Base-by-base conservation (phyloP, 1,140 invertebrate genomes). In the Chrysomallon squamiferum region DNA sequence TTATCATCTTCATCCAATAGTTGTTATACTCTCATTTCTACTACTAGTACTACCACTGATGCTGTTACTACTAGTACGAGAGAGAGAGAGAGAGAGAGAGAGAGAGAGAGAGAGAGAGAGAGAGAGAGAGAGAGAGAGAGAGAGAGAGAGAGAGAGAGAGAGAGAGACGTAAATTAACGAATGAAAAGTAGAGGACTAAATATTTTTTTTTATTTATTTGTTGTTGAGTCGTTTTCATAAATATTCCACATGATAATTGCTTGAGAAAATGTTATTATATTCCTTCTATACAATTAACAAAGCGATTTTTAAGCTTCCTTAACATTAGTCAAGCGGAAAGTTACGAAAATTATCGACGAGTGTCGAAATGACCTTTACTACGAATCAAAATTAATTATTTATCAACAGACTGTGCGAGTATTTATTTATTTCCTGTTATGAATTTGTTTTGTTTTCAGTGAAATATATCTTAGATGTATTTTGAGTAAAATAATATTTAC, bases 281-380 rank as follows among this genome's bases (percentile, higher is more conserved):
- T 30, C 50, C 56, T 59, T 15, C 60, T 50, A 72, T 58, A 0
- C 81, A 84, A 79, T 85, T 80, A 11, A 73, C 77, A 30, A 66
- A 80, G 61, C 69, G 82, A 43, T 85, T 84, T 61, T 50, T 79
- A 15, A 62, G 85, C 35, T 71, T 79, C 71, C 13, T 47, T 22
- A 22, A 18, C 45, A 3, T 20, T 5, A 47, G 4, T 4, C 6
- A 5, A 13, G n/a, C n/a, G n/a, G n/a, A n/a, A n/a, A n/a, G n/a
- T n/a, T n/a, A n/a, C n/a, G n/a, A n/a, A n/a, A n/a, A n/a, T n/a
- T n/a, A n/a, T n/a, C n/a, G n/a, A n/a, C n/a, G n/a, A n/a, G n/a
- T n/a, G n/a, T n/a, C n/a, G n/a, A n/a, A n/a, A n/a, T n/a, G n/a
- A n/a, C n/a, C n/a, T n/a, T n/a, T n/a, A n/a, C n/a, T n/a, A n/a